Evolutionary conservation across 2,888 invertebrate genomes (phyloP).

Genomic region (Drosophila buzzatii): DNA sequence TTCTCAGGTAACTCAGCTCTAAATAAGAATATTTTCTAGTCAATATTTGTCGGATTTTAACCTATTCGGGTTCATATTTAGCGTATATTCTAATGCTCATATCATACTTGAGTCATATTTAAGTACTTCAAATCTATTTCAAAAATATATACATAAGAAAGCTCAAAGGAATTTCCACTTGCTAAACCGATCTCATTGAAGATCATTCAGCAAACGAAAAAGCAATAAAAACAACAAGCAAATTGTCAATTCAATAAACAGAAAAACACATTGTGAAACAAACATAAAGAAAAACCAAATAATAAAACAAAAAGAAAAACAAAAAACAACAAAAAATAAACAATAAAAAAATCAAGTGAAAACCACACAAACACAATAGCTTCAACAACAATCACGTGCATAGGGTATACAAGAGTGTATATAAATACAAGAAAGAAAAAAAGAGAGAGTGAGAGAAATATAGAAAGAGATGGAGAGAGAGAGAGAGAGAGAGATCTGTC

Average conservation of each 20-base stretch:
- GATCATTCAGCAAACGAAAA: slow-evolving; percentile 3
- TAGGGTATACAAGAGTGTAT: slow-evolving; percentile 33
- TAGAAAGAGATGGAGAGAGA: neutral
- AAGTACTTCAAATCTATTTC: neutral
- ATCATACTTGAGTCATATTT: neutral
- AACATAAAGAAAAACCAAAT: slow-evolving; percentile 17
- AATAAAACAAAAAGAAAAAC: slow-evolving; percentile 7
- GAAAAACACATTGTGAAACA: slow-evolving; percentile 16
- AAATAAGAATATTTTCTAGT: too few species aligned
- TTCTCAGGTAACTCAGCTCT: too few species aligned
- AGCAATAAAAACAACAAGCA: slow-evolving; percentile 37
- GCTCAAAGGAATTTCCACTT: neutral
- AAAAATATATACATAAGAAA: neutral
- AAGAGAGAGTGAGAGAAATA: too few species aligned
- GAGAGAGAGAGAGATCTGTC: neutral
- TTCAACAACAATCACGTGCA: slow-evolving; percentile 62
- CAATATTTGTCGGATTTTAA: too few species aligned
- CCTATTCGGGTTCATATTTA: too few species aligned
- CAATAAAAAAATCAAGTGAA: slow-evolving; percentile 21
- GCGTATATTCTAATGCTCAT: neutral
- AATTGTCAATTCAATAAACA: slow-evolving; percentile 55
- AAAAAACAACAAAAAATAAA: slow-evolving; percentile 6
- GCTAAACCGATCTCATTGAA: slow-evolving; percentile 13
- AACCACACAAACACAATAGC: slow-evolving; percentile 57
- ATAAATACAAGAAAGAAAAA: slow-evolving; percentile 5